A percentile compares a stretch with the other conserved stretches of the same genome.
Conservation (phyloP, 1,140 invertebrate genomes). For the Lucilia cuprina region DNA sequence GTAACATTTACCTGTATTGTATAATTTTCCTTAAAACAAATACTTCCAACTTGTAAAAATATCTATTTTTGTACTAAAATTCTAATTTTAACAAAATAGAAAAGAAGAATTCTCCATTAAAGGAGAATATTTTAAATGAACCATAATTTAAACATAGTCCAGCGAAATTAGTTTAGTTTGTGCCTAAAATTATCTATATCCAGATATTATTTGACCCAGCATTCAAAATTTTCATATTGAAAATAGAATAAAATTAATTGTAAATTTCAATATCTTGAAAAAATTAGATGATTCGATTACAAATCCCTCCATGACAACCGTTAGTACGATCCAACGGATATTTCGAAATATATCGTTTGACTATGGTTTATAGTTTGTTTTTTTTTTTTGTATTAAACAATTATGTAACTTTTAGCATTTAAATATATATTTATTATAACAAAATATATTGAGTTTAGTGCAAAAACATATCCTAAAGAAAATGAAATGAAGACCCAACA, state of each 20-base stretch:
- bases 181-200: background rate
- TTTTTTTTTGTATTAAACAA: background rate
- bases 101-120: background rate
- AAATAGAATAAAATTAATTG: too few relatives aligned
- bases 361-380: background rate
- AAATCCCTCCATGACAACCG: too few relatives aligned
- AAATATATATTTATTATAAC: background rate
- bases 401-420: background rate
- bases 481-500: background rate
- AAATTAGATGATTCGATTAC: too few relatives aligned
- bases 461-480: background rate
- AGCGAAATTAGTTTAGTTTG: background rate
- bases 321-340: too few relatives aligned
- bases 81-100: background rate
- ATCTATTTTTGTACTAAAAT: background rate
- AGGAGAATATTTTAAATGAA: background rate
- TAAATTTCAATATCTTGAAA: too few relatives aligned
- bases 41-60: background rate
- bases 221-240: too few relatives aligned
- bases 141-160: background rate
- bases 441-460: background rate
- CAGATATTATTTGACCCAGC: too few relatives aligned
- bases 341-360: background rate
- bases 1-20: background rate
- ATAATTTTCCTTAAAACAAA: constrained; percentile 3